Evolutionary conservation across 2,113 vertebrate species (phyloP).

Genomic region (Pachycephala philippinensis): DNA sequence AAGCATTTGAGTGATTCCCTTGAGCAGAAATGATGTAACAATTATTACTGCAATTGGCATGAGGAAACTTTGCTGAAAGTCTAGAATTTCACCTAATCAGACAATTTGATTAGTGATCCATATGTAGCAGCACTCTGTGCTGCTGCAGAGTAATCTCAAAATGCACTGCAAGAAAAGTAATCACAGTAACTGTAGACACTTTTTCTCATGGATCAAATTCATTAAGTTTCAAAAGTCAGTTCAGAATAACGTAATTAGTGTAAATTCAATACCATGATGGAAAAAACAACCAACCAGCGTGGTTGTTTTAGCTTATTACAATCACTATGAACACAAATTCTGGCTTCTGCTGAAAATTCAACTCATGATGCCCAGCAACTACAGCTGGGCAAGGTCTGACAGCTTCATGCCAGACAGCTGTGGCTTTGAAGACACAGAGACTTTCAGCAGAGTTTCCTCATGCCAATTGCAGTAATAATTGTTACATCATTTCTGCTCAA

Average conservation of each 20-base stretch:
- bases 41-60: slow-evolving; percentile 27
- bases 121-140: background rate
- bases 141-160: background rate
- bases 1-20: slow-evolving; percentile 24
- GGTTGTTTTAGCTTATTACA: background rate
- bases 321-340: background rate
- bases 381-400: background rate
- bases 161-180: slow-evolving; percentile 2
- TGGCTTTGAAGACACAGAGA: background rate
- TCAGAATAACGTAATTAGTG: background rate
- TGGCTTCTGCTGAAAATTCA: slow-evolving; percentile 1
- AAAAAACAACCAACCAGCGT: background rate
- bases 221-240: slow-evolving; percentile 4
- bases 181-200: background rate
- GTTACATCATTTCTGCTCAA: too few species aligned
- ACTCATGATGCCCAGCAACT: background rate
- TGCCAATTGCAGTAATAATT: too few species aligned
- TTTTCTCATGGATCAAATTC: background rate
- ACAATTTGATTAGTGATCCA: slow-evolving; percentile 15
- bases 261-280: background rate
- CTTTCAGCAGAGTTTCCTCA: too few species aligned
- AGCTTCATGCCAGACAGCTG: background rate
- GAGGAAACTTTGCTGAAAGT: slow-evolving; percentile 24
- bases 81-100: slow-evolving; percentile 50
- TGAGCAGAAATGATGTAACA: slow-evolving; percentile 39